A percentile compares a stretch with the other conserved stretches of the same genome.
These are phyloP conservation scores for Orchestia grillus DNA, from an alignment of 1,140 invertebrate species.

Conservation along the genomic window DNA sequence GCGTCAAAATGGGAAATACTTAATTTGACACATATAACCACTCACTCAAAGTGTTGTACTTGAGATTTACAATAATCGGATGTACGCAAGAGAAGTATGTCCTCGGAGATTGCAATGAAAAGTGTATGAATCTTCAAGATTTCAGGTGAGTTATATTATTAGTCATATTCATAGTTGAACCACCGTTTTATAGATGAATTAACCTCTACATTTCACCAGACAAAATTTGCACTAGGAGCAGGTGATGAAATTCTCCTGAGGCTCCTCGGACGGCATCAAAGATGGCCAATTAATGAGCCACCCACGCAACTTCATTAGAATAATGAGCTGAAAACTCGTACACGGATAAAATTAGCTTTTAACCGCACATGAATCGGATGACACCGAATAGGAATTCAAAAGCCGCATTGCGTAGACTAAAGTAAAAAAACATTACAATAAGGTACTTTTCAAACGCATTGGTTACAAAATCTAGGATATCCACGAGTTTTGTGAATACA, in stretches of 20 bases:
- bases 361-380: neutral
- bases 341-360: neutral
- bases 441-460: neutral
- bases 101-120: neutral
- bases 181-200: neutral
- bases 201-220: neutral
- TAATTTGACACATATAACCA: neutral
- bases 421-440: neutral
- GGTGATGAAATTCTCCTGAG: neutral
- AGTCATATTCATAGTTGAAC: too few species aligned
- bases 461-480: too few species aligned
- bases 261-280: neutral
- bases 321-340: neutral
- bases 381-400: neutral
- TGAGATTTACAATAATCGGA: neutral
- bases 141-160: too few species aligned
- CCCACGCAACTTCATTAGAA: neutral
- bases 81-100: neutral
- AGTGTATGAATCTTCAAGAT: too few species aligned
- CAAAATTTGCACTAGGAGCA: neutral
- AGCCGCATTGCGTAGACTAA: neutral
- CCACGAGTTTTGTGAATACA: too few species aligned
- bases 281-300: neutral
- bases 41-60: neutral
- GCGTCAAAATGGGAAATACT: neutral